phyloP scores from a whole-genome alignment of 2,888 invertebrate genomes.

The Philonicus albiceps region DNA sequence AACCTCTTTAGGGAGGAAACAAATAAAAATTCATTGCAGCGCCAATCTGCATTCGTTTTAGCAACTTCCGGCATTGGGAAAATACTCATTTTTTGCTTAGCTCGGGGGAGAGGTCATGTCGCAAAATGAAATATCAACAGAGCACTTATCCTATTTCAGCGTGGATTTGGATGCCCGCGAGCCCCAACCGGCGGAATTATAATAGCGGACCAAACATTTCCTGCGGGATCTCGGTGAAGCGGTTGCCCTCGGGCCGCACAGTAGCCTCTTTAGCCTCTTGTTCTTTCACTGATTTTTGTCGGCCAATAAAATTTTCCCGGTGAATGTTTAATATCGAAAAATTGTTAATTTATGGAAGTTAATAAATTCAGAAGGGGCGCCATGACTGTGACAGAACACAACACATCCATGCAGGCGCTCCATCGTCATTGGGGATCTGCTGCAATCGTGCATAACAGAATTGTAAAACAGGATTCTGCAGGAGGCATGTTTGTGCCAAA shows the following conservation, averaged over 20 bases:
- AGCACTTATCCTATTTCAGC: not conserved
- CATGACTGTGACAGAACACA: conserved; percentile 1
- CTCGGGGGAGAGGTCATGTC: not conserved
- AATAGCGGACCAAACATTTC: not conserved
- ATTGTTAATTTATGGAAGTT: conserved; percentile 38
- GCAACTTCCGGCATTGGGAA: not conserved
- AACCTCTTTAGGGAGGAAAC: not conserved
- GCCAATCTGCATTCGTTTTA: not conserved
- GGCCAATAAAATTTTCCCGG: not conserved
- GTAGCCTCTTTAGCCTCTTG: not conserved
- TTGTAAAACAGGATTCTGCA: not conserved
- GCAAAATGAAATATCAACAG: not conserved
- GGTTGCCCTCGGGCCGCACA: not conserved
- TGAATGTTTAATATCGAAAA: conserved; percentile 23
- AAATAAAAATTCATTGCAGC: not conserved
- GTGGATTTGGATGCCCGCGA: not conserved
- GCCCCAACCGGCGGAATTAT: not conserved
- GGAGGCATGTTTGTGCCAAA: not conserved
- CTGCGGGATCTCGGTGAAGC: not conserved
- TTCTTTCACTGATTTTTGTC: not conserved
- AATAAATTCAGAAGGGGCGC: conserved; percentile 25
- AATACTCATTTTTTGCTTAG: not conserved
- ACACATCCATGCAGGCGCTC: not conserved
- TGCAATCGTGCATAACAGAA: not conserved
- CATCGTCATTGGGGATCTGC: not conserved